Percentiles rank a stretch among this genome's conserved stretches.
Evolutionary conservation across 1,140 invertebrate species (phyloP).

Genomic region (Camponotus pennsylvanicus): DNA sequence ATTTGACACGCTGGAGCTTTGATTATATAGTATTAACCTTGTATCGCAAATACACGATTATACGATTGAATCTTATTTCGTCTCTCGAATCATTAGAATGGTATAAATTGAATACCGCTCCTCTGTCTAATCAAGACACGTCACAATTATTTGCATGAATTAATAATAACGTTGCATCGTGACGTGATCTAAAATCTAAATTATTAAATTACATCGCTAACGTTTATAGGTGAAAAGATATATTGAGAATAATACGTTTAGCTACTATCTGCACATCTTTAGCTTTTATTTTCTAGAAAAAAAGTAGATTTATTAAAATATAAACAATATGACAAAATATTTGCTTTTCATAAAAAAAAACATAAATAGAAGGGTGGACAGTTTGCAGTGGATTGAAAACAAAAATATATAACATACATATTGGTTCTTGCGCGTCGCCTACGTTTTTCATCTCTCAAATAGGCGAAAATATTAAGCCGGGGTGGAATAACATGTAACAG

Average conservation of each 20-base stretch:
- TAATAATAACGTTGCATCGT: background rate
- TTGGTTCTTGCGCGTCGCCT: background rate
- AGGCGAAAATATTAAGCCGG: background rate
- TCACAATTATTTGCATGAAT: background rate
- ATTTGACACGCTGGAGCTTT: background rate
- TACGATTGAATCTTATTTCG: background rate
- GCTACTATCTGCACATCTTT: background rate
- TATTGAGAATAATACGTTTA: background rate
- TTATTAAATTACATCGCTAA: background rate
- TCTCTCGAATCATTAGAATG: background rate
- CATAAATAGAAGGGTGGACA: background rate
- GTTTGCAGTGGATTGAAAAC: background rate
- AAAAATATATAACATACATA: slow-evolving; percentile 20
- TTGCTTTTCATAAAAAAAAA: slow-evolving; percentile 38
- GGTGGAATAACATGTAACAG: background rate
- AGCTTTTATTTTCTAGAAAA: background rate
- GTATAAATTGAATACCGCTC: background rate
- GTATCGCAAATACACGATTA: background rate
- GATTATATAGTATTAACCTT: slow-evolving; percentile 12
- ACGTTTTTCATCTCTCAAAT: slow-evolving; percentile 2
- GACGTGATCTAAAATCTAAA: background rate
- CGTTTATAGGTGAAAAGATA: background rate
- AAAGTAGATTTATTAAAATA: background rate
- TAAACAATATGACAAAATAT: background rate
- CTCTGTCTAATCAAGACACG: background rate